Conservation (phyloP, 2,797 vertebrate genomes). For the Protonibea diacanthus region DNA sequence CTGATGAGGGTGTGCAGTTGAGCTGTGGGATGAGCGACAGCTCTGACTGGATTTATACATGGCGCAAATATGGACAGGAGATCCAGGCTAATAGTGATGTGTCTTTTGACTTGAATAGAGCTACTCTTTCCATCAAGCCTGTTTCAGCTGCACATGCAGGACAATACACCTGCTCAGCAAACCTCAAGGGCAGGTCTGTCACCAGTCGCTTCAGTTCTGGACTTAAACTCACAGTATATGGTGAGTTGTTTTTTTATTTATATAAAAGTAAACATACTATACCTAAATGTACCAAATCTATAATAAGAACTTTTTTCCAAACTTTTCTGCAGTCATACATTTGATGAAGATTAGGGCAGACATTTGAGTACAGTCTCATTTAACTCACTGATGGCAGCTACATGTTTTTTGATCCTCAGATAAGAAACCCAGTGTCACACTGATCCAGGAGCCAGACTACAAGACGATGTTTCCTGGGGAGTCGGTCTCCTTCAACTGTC, state of each 20-base stretch:
- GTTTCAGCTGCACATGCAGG: constrained; percentile 6
- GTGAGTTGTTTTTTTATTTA: constrained; percentile 53
- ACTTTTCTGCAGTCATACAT: background rate
- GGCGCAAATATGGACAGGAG: constrained; percentile 27
- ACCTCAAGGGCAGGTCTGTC: constrained; percentile 47
- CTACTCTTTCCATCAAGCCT: constrained; percentile 44
- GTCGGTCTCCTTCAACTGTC: constrained; percentile 42
- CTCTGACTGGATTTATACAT: constrained; percentile 68
- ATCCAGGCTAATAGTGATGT: background rate
- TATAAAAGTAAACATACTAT: background rate
- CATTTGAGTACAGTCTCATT: background rate
- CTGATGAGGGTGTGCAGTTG: constrained; percentile 62
- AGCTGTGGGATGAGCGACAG: constrained; percentile 45
- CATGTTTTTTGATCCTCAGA: constrained; percentile 36
- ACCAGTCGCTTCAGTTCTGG: background rate
- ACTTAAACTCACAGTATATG: constrained; percentile 32
- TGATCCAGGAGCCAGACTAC: constrained; percentile 50
- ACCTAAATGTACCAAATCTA: background rate
- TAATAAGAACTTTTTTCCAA: background rate
- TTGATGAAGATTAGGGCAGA: background rate
- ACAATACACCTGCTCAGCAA: constrained; percentile 57
- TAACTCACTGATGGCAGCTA: background rate
- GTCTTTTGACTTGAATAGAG: background rate
- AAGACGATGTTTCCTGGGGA: constrained; percentile 55
- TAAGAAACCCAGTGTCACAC: constrained; percentile 18